Conservation (phyloP, 2,113 vertebrate genomes). For the Oncorhynchus keta region DNA sequence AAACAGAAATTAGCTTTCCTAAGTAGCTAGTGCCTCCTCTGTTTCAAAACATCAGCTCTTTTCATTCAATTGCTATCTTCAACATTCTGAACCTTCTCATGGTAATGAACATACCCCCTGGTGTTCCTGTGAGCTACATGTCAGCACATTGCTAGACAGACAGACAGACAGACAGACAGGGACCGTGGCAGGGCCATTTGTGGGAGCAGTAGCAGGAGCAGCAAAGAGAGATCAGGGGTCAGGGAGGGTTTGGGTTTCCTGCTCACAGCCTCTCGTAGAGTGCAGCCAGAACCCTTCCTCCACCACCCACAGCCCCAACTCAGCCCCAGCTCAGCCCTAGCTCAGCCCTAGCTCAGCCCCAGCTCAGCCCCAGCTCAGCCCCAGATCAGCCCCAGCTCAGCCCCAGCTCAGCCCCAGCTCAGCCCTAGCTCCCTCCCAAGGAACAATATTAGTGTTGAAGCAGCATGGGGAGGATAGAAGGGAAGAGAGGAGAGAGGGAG, state of each 20-base stretch:
- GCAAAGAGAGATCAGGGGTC: conserved; percentile 63
- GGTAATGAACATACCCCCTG: no score
- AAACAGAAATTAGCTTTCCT: no score
- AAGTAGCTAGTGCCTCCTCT: no score
- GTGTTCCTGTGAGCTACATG: no score
- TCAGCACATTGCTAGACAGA: no score
- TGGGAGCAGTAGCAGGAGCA: conserved; percentile 64
- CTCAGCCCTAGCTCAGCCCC: no score
- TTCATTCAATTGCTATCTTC: no score
- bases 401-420: conserved; percentile 19
- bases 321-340: not conserved
- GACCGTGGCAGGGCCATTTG: conserved; percentile 48
- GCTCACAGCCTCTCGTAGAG: conserved; percentile 47
- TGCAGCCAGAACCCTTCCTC: conserved; percentile 50
- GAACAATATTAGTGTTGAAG: conserved; percentile 1
- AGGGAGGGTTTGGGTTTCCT: conserved; percentile 65
- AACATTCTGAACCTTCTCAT: no score
- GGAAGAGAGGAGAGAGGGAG: not conserved
- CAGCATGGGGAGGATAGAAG: conserved; percentile 2
- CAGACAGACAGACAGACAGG: conserved; percentile 24
- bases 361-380: no score
- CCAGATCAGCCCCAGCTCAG: no score
- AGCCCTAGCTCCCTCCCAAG: not conserved
- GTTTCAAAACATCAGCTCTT: no score
- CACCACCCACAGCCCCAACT: conserved; percentile 29